Evolutionary conservation across 1,140 invertebrate genomes (phyloP), one percentile per base, ranked within the genome.

Genomic region (Saccostrea cuccullata): DNA sequence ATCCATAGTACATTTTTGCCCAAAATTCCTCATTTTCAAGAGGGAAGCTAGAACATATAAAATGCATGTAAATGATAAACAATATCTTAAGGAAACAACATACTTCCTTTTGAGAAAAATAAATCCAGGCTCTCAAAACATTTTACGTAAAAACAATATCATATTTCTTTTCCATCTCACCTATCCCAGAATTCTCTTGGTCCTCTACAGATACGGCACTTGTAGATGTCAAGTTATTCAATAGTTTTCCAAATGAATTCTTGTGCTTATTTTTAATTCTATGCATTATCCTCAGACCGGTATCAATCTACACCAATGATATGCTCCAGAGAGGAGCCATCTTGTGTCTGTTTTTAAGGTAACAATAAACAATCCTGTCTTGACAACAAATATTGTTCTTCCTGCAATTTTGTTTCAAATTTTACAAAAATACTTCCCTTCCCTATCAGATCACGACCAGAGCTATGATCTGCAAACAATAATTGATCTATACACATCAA

Each of bases 201-300:
- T 77, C 26, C 13, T 77, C 70, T 30, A 30, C 70, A 30, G 70
- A 36, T 30, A 26, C 26, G 15, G 26, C 30, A 12, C 70, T 30
- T 77, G 70, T 12, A 11, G 70, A 30, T 30, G 70, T 26, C 30
- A 77, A 77, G 70, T 77, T 77, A 77, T 77, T 77, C 11, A 77
- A 36, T 26, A 77, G 70, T 77, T 77, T 77, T 26, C 30, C 70
- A 36, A 77, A 30, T 17, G 70, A 77, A 11, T 15, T 77, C 30
- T 30, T 77, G 30, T 26, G 70, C 26, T 77, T 77, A 15, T 26
- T 6, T 84, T 58, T 84, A 23, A 84, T 58, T 26, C n/a, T 84
- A 84, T 56, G n/a, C 82, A 84, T 84, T 20, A 84, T 84, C 55
- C 40, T 26, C 6, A 36, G 5, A 55, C 30, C 2, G 12, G n/a